A percentile compares a stretch with the other conserved stretches of the same genome.
phyloP scores from a whole-genome alignment of 2,888 invertebrate species.

The Ormyrus thymus region DNA sequence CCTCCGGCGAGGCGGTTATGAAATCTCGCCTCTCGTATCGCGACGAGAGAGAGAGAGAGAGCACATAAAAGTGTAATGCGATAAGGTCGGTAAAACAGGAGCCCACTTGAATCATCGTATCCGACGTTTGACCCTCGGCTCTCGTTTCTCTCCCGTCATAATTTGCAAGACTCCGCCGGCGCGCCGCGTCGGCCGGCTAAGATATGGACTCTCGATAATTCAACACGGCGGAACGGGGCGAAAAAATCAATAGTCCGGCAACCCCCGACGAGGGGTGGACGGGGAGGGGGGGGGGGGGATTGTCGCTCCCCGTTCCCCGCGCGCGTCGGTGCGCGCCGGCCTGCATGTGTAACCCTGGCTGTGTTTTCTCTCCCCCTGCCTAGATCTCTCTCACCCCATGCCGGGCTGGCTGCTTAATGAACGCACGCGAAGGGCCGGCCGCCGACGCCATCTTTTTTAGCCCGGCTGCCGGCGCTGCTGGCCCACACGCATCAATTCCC shows the following conservation, averaged over 20 bases:
- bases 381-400: too few species aligned
- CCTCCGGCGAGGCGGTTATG: background rate
- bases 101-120: too few species aligned
- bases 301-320: too few species aligned
- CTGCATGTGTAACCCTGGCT: background rate
- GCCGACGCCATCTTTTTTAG: too few species aligned
- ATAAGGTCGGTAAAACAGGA: too few species aligned
- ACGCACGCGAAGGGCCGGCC: background rate
- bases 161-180: background rate
- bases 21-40: background rate
- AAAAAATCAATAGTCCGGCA: conserved; percentile 71
- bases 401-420: conserved; percentile 28
- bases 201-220: conserved; percentile 68
- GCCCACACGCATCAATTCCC: too few species aligned
- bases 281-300: too few species aligned
- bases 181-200: conserved; percentile 56
- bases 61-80: conserved; percentile 29
- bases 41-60: conserved; percentile 37
- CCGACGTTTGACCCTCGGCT: too few species aligned
- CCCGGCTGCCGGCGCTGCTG: too few species aligned
- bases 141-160: too few species aligned
- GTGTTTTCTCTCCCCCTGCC: too few species aligned
- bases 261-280: conserved; percentile 53
- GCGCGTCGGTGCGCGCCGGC: background rate
- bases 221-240: conserved; percentile 65